A percentile compares a stretch with the other conserved stretches of the same genome.
Evolutionary conservation across 2,113 vertebrate genomes (phyloP).

Genomic region (Podilymbus podiceps): DNA sequence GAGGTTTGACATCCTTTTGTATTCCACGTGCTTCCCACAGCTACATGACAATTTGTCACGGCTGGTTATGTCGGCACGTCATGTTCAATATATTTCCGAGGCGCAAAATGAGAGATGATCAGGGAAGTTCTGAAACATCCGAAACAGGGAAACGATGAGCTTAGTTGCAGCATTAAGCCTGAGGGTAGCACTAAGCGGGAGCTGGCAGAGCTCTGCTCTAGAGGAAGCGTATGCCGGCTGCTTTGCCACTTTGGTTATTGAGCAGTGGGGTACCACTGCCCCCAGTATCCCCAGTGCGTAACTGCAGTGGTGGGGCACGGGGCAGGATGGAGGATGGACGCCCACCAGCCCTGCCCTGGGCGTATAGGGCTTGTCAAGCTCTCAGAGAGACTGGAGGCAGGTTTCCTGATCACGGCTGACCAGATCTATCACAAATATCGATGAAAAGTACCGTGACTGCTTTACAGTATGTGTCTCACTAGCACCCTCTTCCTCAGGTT

Average conservation of each 20-base stretch:
- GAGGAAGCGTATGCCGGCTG: background rate
- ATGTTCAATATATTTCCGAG: background rate
- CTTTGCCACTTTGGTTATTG: background rate
- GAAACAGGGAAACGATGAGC: background rate
- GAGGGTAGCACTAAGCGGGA: background rate
- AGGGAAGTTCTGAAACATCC: background rate
- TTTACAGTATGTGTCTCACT: no score
- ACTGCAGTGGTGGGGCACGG: background rate
- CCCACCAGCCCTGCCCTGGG: background rate
- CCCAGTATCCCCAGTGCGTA: background rate
- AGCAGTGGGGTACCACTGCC: rapidly evolving
- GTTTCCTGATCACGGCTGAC: no score
- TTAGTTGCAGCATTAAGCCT: background rate
- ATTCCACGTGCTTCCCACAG: background rate
- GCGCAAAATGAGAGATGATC: background rate
- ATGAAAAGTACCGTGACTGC: no score
- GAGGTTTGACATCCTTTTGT: background rate
- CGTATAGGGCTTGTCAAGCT: no score
- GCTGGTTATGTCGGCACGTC: background rate
- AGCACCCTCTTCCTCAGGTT: no score
- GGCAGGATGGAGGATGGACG: background rate
- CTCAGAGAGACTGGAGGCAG: no score
- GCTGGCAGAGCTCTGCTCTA: background rate
- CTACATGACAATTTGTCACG: rapidly evolving
- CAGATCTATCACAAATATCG: no score